A percentile compares a stretch with the other conserved stretches of the same genome.
phyloP scores from a whole-genome alignment of 2,113 vertebrate species.

The Elachura formosa region DNA sequence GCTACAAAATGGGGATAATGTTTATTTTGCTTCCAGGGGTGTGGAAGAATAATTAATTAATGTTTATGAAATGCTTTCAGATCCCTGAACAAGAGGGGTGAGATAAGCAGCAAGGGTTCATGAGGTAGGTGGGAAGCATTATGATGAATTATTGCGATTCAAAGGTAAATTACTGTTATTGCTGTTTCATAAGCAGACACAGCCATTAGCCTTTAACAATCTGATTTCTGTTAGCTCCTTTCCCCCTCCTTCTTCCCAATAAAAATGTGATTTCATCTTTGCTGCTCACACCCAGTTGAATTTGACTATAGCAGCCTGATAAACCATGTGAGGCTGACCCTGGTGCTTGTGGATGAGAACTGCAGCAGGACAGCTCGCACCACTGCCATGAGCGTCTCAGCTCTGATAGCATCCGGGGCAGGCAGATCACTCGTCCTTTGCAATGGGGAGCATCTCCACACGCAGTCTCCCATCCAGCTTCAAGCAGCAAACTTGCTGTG shows the following conservation, averaged over 20 bases:
- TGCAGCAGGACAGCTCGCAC: neutral
- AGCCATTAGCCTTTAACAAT: neutral
- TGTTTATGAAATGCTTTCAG: conserved; percentile 36
- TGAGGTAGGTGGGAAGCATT: neutral
- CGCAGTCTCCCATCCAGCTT: neutral
- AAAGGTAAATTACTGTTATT: conserved; percentile 19
- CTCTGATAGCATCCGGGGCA: neutral
- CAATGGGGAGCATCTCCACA: neutral
- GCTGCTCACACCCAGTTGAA: neutral
- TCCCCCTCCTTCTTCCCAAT: neutral
- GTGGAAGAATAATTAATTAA: conserved; percentile 37
- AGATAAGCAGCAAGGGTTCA: neutral
- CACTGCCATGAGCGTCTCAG: neutral
- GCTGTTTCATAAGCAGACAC: neutral
- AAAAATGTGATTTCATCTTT: neutral
- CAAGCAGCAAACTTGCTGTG: neutral
- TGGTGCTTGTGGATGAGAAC: fast-evolving
- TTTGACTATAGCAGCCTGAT: neutral
- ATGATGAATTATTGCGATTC: neutral
- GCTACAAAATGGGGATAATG: neutral
- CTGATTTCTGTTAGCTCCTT: neutral
- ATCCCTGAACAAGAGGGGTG: neutral
- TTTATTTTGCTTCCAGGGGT: conserved; percentile 17
- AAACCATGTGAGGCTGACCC: neutral
- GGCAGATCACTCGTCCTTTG: neutral